These are phyloP conservation scores for Capitulum mitella DNA, from an alignment of 2,888 invertebrate species.

Conservation along the genomic window DNA sequence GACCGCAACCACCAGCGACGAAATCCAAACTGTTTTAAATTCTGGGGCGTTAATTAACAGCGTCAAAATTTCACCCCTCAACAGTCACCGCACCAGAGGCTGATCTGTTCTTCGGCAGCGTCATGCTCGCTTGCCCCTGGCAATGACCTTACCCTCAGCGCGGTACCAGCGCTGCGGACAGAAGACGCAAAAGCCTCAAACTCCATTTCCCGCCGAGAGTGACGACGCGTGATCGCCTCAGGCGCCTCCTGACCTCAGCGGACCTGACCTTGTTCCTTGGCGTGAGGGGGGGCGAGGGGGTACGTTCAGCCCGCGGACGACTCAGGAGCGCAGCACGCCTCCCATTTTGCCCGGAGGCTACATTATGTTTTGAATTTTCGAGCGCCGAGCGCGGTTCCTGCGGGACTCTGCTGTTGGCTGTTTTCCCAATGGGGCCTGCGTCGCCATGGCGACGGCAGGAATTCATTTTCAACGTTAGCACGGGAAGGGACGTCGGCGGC, in stretches of 20 bases:
- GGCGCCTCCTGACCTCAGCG: background rate
- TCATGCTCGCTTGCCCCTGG: no score
- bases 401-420: background rate
- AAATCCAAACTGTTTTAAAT: no score
- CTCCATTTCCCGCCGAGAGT: no score
- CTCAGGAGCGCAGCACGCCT: background rate
- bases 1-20: no score
- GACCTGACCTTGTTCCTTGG: background rate
- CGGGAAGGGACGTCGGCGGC: constrained; percentile 17
- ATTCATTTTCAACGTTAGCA: constrained; percentile 24
- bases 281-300: background rate
- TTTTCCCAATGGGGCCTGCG: background rate
- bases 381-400: background rate
- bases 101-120: no score
- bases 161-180: no score
- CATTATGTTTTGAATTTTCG: constrained; percentile 23
- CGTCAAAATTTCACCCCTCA: no score
- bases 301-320: background rate
- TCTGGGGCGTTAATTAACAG: no score
- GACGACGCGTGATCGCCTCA: no score
- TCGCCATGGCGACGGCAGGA: constrained; percentile 18
- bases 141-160: no score
- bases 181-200: no score
- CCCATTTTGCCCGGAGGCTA: background rate
- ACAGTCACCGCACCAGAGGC: no score